These are phyloP conservation scores for Oncopodura yosiiana DNA, from an alignment of 1,140 invertebrate species.

Conservation along the genomic window DNA sequence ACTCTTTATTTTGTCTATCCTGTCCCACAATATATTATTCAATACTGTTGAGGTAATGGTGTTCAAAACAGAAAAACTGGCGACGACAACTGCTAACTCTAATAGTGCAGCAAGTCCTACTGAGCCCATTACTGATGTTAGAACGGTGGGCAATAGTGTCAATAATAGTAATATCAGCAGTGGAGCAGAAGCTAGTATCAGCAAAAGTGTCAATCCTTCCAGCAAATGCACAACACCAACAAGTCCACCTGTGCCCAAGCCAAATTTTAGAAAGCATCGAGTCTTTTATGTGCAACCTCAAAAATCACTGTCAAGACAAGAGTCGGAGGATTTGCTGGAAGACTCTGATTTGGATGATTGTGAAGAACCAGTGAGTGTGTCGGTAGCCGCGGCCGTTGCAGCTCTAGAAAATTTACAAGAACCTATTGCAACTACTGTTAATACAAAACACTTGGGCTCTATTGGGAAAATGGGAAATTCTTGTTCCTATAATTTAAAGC, in stretches of 20 bases:
- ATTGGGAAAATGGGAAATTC: conserved; percentile 19
- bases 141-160: too few species aligned
- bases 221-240: too few species aligned
- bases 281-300: background rate
- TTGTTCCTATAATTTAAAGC: conserved; percentile 23
- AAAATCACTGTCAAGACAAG: background rate
- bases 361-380: conserved; percentile 8
- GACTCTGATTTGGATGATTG: background rate
- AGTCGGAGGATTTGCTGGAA: background rate
- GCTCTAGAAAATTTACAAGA: conserved; percentile 9
- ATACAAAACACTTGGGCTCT: background rate
- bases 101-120: too few species aligned
- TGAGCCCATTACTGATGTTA: too few species aligned
- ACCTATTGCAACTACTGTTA: background rate
- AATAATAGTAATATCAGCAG: too few species aligned
- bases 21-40: too few species aligned
- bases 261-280: background rate
- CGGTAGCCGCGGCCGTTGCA: conserved; percentile 17
- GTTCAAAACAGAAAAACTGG: too few species aligned
- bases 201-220: too few species aligned
- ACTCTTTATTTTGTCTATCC: too few species aligned
- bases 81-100: too few species aligned
- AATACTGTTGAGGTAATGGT: too few species aligned
- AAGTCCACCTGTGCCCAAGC: background rate
- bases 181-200: too few species aligned